Conservation (phyloP, 2,797 vertebrate species). For the Alcedo quadribrachys region DNA sequence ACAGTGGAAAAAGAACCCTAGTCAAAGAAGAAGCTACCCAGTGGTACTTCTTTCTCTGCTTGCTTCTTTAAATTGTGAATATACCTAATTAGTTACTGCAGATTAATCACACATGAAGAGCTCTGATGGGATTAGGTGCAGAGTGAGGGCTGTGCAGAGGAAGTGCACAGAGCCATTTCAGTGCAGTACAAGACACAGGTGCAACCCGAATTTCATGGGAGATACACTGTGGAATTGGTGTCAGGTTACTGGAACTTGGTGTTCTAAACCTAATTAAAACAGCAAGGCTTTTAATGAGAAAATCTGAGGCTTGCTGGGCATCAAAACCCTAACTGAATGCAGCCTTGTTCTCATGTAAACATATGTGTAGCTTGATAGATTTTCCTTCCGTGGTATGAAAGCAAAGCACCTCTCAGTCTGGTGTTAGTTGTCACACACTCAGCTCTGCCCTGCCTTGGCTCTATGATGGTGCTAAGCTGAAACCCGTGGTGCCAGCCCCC, state of each 20-base stretch:
- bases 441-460: slow-evolving; percentile 48
- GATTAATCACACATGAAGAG: slow-evolving; percentile 52
- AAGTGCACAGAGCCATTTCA: background rate
- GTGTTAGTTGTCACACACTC: background rate
- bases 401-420: background rate
- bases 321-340: background rate
- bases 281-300: background rate
- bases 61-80: slow-evolving; percentile 5
- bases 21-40: background rate
- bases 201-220: slow-evolving; percentile 24
- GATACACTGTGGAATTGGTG: background rate
- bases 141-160: background rate
- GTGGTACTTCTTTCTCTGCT: background rate
- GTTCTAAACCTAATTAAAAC: slow-evolving; percentile 31
- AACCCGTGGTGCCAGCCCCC: too few relatives aligned
- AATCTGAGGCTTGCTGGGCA: background rate
- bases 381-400: background rate
- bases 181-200: background rate
- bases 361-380: background rate
- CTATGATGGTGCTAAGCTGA: slow-evolving; percentile 34
- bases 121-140: slow-evolving; percentile 41
- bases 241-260: background rate
- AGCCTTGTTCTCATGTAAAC: background rate
- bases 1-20: background rate
- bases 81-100: slow-evolving; percentile 20